Evolutionary conservation across 2,888 invertebrate species (phyloP).

Genomic region (Erannis defoliaria): DNA sequence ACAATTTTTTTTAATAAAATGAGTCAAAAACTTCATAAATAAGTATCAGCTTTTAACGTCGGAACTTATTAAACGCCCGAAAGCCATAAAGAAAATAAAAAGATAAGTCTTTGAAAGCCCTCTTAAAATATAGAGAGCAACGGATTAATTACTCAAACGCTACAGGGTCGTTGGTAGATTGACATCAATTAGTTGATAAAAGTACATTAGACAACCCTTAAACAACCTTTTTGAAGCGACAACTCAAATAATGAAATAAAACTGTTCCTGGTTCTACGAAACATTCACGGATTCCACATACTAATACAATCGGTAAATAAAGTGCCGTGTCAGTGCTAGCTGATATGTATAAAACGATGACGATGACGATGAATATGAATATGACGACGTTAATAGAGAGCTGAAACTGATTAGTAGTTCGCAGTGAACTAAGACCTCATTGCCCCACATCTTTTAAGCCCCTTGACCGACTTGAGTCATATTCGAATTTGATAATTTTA

Average conservation of each 20-base stretch:
- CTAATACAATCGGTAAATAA: constrained; percentile 2
- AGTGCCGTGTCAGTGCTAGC: neutral
- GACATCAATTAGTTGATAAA: constrained; percentile 17
- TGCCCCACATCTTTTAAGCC: too few relatives aligned
- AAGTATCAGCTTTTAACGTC: too few relatives aligned
- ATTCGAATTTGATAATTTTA: too few relatives aligned
- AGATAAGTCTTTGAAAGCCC: neutral
- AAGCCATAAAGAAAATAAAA: neutral
- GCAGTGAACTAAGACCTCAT: too few relatives aligned
- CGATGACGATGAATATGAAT: neutral
- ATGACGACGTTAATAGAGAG: too few relatives aligned
- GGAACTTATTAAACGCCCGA: too few relatives aligned
- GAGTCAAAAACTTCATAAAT: too few relatives aligned
- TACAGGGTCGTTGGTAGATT: neutral
- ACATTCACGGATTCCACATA: constrained; percentile 5
- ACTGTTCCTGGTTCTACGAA: constrained; percentile 10
- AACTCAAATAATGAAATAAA: constrained; percentile 21
- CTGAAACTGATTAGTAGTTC: too few relatives aligned
- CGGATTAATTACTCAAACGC: neutral
- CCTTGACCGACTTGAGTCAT: too few relatives aligned
- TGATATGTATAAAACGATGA: neutral
- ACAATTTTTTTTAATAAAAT: too few relatives aligned
- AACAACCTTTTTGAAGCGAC: constrained; percentile 1
- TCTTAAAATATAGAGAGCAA: neutral
- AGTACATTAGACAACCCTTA: neutral